These are phyloP conservation scores for Lacanobia wlatinum DNA, from an alignment of 2,888 invertebrate genomes.

Conservation along the genomic window DNA sequence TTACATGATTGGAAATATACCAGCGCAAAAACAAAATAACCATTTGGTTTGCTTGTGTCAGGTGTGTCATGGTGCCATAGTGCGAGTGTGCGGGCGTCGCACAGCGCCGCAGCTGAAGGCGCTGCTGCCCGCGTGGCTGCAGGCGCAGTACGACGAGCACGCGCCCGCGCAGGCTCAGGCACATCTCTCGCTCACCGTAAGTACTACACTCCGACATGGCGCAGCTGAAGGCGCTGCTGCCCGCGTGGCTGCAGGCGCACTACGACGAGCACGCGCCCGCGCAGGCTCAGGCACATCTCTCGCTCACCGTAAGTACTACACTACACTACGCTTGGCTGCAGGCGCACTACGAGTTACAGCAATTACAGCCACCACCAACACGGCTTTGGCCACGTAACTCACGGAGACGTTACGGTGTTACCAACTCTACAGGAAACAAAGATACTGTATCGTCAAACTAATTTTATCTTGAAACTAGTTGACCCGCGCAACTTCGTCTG, in stretches of 20 bases:
- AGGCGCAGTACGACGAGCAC: constrained; percentile 96
- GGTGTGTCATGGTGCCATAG: constrained; percentile 93
- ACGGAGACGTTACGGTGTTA: background rate
- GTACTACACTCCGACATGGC: constrained; percentile 70
- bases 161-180: constrained; percentile 92
- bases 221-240: constrained; percentile 94
- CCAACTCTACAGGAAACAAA: background rate
- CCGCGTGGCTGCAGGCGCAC: constrained; percentile 96
- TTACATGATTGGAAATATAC: background rate
- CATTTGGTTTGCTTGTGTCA: constrained; percentile 74
- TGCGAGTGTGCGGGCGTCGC: constrained; percentile 92
- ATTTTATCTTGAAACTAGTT: background rate
- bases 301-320: constrained; percentile 68
- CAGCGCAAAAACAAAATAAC: background rate
- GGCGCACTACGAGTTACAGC: constrained; percentile 96
- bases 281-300: constrained; percentile 65
- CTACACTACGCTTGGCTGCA: constrained; percentile 94
- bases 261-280: constrained; percentile 97
- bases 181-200: constrained; percentile 69
- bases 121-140: constrained; percentile 96
- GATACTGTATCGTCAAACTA: background rate
- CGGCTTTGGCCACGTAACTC: no score
- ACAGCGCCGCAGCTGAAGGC: constrained; percentile 95
- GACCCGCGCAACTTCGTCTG: no score
- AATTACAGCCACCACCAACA: no score